Conservation (phyloP, 2,797 vertebrate species). For the Amniataba percoides region DNA sequence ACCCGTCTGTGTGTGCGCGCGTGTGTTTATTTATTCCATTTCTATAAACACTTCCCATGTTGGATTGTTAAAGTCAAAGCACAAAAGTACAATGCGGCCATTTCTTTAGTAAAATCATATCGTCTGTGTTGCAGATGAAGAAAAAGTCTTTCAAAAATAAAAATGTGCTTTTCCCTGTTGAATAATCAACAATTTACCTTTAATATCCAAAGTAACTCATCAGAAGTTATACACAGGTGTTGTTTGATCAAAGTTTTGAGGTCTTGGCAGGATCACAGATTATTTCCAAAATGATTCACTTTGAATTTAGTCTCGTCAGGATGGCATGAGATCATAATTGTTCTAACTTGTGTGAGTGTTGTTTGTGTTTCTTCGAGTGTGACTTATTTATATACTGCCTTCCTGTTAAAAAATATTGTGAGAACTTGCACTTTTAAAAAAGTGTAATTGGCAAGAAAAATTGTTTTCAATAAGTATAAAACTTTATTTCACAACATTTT, state of each 20-base stretch:
- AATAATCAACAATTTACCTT: not conserved
- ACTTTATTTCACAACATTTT: not conserved
- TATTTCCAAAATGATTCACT: not conserved
- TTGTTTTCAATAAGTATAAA: not conserved
- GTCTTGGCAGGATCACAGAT: not conserved
- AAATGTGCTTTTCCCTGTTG: not conserved
- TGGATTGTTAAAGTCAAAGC: not conserved
- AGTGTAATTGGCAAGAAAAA: too few species aligned
- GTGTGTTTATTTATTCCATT: not conserved
- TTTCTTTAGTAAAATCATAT: not conserved
- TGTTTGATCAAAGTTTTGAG: not conserved
- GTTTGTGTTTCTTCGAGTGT: not conserved
- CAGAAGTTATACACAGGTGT: not conserved
- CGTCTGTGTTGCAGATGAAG: not conserved
- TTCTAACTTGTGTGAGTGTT: not conserved
- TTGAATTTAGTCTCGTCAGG: not conserved
- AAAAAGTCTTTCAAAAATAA: not conserved
- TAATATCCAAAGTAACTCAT: not conserved
- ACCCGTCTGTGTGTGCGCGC: not conserved
- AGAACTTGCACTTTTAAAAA: too few species aligned
- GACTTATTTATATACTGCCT: too few species aligned
- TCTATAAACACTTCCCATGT: not conserved
- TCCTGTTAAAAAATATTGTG: too few species aligned
- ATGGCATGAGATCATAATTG: not conserved
- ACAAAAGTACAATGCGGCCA: not conserved